Conservation (phyloP, 2,888 invertebrate genomes). For the Drosophila koepferae region DNA sequence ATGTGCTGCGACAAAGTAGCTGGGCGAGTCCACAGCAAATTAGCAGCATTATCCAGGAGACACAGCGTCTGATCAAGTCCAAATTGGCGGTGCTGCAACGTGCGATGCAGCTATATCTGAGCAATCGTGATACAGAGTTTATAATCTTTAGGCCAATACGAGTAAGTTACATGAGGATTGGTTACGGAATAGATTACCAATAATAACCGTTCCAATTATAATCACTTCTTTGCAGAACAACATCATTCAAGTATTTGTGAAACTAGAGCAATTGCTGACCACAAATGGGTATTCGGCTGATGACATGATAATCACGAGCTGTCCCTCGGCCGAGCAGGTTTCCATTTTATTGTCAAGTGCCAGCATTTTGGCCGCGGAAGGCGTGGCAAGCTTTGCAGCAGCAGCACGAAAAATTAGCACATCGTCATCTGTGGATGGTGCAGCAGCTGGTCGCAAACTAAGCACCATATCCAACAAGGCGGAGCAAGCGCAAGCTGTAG, state of each 20-base stretch:
- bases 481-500: slow-evolving; percentile 37
- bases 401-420: slow-evolving; percentile 79
- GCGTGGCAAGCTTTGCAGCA: slow-evolving; percentile 80
- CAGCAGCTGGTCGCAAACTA: slow-evolving; percentile 46
- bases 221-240: slow-evolving; percentile 88
- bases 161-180: slow-evolving; percentile 85
- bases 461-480: slow-evolving; percentile 64
- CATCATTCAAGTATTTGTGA: slow-evolving; percentile 94
- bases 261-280: slow-evolving; percentile 91
- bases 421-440: slow-evolving; percentile 68
- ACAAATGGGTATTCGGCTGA: slow-evolving; percentile 92
- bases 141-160: slow-evolving; percentile 97
- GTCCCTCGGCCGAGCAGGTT: slow-evolving; percentile 97
- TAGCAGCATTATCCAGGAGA: slow-evolving; percentile 90
- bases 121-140: slow-evolving; percentile 98
- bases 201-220: not conserved
- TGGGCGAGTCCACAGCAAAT: slow-evolving; percentile 91
- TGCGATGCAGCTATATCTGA: slow-evolving; percentile 97
- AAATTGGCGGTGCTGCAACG: slow-evolving; percentile 93
- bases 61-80: slow-evolving; percentile 91
- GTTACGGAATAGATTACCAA: not conserved
- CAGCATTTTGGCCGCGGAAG: slow-evolving; percentile 87
- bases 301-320: slow-evolving; percentile 93
- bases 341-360: slow-evolving; percentile 94
- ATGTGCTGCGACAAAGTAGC: slow-evolving; percentile 86